phyloP scores from a whole-genome alignment of 2,797 vertebrate species.

The Microcaecilia unicolor region DNA sequence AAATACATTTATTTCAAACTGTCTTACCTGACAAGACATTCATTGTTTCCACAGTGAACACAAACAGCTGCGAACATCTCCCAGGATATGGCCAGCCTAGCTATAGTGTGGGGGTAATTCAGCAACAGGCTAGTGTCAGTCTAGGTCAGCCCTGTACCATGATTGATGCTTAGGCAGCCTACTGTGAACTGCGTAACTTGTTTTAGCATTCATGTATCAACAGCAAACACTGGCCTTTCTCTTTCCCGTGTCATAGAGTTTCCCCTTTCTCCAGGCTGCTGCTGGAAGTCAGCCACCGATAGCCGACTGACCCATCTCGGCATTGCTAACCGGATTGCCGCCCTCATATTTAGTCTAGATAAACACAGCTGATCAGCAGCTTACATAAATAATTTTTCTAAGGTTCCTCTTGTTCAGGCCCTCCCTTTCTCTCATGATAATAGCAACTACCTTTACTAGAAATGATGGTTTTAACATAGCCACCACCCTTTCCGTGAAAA shows the following conservation, averaged over 20 bases:
- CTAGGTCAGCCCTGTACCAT: not conserved
- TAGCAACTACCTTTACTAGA: not conserved
- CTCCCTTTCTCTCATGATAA: not conserved
- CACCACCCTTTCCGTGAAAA: too few relatives aligned
- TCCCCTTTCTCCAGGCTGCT: constrained; percentile 14
- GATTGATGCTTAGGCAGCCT: constrained; percentile 10
- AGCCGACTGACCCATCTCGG: too few relatives aligned
- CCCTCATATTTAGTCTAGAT: constrained; percentile 10
- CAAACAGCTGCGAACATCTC: constrained; percentile 16
- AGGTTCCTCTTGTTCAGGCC: not conserved
- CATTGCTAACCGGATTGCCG: constrained; percentile 16
- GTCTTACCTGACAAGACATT: constrained; percentile 9
- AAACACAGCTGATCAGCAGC: constrained; percentile 27
- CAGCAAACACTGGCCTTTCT: constrained; percentile 30
- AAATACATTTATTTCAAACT: constrained; percentile 11
- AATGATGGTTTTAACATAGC: not conserved
- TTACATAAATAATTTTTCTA: not conserved
- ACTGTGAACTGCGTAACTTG: constrained; percentile 35
- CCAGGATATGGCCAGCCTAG: constrained; percentile 14
- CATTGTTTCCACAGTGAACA: constrained; percentile 11
- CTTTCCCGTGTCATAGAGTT: constrained; percentile 34
- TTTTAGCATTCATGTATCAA: constrained; percentile 30
- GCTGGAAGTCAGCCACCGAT: constrained; percentile 21
- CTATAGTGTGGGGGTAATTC: constrained; percentile 1
- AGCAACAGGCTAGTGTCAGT: not conserved